phyloP scores from a whole-genome alignment of 2,113 vertebrate genomes.

The human region GRCh38 chr9:93635501-93636000 shows the following conservation, averaged over 20 bases:
- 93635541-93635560: not conserved
- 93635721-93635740: not conserved
- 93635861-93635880: not conserved
- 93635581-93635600: not conserved
- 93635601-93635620: not conserved
- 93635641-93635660: not conserved
- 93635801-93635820: not conserved
- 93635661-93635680: too few species aligned
- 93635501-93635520: too few species aligned
- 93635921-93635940: not conserved
- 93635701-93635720: not conserved
- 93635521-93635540: not conserved
- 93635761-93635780: not conserved
- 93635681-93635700: rapidly evolving
- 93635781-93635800: not conserved
- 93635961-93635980: not conserved
- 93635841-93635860: too few species aligned
- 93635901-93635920: too few species aligned
- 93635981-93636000: not conserved
- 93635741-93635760: not conserved
- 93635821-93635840: not conserved
- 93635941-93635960: not conserved
- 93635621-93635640: not conserved
- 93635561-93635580: too few species aligned
- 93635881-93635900: not conserved